These are phyloP conservation scores for Anarsia innoxiella DNA, from an alignment of 2,888 invertebrate species.

Conservation along the genomic window DNA sequence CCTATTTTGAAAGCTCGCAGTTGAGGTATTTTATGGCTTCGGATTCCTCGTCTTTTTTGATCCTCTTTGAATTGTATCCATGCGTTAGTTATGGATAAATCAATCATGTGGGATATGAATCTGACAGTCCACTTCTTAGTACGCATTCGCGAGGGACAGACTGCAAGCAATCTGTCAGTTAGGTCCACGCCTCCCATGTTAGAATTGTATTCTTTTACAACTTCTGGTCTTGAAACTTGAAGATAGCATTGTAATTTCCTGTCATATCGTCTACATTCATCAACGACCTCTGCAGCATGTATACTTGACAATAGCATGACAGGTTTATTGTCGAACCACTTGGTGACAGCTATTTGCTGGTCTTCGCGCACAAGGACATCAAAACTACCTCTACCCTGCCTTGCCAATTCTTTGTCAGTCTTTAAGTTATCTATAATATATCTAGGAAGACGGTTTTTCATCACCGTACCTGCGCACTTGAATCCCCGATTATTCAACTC, in stretches of 20 bases:
- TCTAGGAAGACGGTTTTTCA: slow-evolving; percentile 9
- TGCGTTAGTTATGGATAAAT: slow-evolving; percentile 18
- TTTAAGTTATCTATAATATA: background rate
- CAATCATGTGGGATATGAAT: slow-evolving; percentile 23
- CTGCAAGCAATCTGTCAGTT: slow-evolving; percentile 26
- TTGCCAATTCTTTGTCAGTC: background rate
- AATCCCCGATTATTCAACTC: slow-evolving; percentile 4
- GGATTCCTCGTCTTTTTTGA: slow-evolving; percentile 7
- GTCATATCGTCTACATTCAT: slow-evolving; percentile 13
- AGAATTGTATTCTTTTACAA: slow-evolving; percentile 24
- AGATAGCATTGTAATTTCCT: slow-evolving; percentile 19
- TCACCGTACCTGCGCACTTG: slow-evolving; percentile 10
- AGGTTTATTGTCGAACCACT: slow-evolving; percentile 30
- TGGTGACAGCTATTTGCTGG: too few species aligned
- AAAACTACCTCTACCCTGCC: slow-evolving; percentile 6
- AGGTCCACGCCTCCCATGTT: slow-evolving; percentile 29
- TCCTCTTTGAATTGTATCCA: too few species aligned
- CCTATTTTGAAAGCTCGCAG: slow-evolving; percentile 1
- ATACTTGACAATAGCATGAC: slow-evolving; percentile 25
- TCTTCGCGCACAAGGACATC: slow-evolving; percentile 16
- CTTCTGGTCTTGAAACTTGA: slow-evolving; percentile 23
- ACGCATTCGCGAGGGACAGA: slow-evolving; percentile 26
- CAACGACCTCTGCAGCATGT: slow-evolving; percentile 24
- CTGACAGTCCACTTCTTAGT: slow-evolving; percentile 32
- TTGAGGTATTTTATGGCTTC: background rate